Conservation (phyloP, 2,797 vertebrate genomes). For the Trachops cirrhosus region DNA sequence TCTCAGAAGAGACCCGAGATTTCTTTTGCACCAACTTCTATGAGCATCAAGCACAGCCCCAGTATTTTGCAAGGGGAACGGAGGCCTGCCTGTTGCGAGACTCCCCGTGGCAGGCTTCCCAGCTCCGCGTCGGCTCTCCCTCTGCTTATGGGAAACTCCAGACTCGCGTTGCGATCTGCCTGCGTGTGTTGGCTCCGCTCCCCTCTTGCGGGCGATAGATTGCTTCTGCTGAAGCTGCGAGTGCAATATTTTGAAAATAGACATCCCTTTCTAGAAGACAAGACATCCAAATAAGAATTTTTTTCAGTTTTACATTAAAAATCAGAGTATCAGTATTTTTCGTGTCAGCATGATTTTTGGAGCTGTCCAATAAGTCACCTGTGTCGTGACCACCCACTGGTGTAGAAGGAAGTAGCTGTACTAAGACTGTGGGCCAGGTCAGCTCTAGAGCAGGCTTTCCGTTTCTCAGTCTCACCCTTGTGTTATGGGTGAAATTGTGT, state of each 20-base stretch:
- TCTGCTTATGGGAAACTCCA: slow-evolving; percentile 74
- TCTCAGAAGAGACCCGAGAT: neutral
- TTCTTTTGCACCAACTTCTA: neutral
- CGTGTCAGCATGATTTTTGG: neutral
- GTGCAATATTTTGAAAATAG: slow-evolving; percentile 80
- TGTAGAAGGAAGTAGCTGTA: rapidly evolving
- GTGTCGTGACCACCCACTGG: rapidly evolving
- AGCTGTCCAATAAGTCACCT: neutral
- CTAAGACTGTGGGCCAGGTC: neutral
- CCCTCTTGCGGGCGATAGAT: slow-evolving; percentile 79
- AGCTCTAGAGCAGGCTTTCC: rapidly evolving
- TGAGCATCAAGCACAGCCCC: neutral
- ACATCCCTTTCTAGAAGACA: slow-evolving; percentile 66
- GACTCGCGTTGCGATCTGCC: slow-evolving; percentile 77
- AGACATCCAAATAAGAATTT: slow-evolving; percentile 56
- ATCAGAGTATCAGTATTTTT: neutral
- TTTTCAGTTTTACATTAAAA: slow-evolving; percentile 34
- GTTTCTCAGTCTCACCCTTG: neutral
- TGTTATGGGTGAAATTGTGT: rapidly evolving
- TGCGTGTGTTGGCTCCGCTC: slow-evolving; percentile 77
- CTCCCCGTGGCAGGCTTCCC: slow-evolving; percentile 50
- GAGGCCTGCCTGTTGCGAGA: neutral
- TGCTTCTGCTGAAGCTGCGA: slow-evolving; percentile 79
- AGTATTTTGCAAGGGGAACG: neutral
- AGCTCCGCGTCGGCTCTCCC: slow-evolving; percentile 1